These are phyloP conservation scores for Drosophila ohnishii DNA, from an alignment of 1,140 invertebrate species.

Conservation along the genomic window DNA sequence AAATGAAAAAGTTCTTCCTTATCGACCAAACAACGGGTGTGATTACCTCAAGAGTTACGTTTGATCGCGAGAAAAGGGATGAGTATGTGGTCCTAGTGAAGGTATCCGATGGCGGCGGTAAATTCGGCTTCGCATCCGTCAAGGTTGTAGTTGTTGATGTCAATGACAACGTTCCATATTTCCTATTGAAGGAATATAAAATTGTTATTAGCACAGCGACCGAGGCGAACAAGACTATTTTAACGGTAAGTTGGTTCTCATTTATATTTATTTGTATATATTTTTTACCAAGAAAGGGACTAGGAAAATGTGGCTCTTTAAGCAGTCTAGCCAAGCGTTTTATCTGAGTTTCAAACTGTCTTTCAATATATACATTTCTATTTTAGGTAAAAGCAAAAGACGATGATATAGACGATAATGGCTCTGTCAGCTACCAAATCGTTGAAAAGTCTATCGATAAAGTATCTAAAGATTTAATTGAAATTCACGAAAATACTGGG, in stretches of 20 bases:
- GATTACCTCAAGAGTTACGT: conserved; percentile 88
- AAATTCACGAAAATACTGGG: conserved; percentile 88
- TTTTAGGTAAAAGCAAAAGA: conserved; percentile 86
- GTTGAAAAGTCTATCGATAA: conserved; percentile 86
- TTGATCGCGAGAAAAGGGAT: conserved; percentile 91
- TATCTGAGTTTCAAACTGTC: not conserved
- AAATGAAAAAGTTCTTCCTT: conserved; percentile 89
- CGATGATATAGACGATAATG: conserved; percentile 88
- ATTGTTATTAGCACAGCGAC: conserved; percentile 87
- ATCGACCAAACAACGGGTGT: conserved; percentile 91
- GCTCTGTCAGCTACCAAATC: conserved; percentile 89
- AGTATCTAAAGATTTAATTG: conserved; percentile 86
- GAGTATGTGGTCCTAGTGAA: conserved; percentile 91
- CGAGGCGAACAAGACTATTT: conserved; percentile 86
- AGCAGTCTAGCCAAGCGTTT: not conserved
- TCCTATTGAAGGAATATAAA: conserved; percentile 91
- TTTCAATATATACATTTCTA: not conserved
- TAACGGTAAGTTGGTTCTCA: conserved; percentile 85
- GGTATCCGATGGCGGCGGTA: conserved; percentile 93
- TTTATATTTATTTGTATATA: not conserved
- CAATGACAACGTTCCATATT: conserved; percentile 94
- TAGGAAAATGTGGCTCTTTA: not conserved
- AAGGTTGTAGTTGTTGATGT: conserved; percentile 91
- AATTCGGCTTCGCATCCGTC: conserved; percentile 90
- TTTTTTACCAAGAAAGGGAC: not conserved